Percentiles rank a stretch among this genome's conserved stretches.
phyloP scores from a whole-genome alignment of 1,140 invertebrate species.

The Phthorimaea operculella region DNA sequence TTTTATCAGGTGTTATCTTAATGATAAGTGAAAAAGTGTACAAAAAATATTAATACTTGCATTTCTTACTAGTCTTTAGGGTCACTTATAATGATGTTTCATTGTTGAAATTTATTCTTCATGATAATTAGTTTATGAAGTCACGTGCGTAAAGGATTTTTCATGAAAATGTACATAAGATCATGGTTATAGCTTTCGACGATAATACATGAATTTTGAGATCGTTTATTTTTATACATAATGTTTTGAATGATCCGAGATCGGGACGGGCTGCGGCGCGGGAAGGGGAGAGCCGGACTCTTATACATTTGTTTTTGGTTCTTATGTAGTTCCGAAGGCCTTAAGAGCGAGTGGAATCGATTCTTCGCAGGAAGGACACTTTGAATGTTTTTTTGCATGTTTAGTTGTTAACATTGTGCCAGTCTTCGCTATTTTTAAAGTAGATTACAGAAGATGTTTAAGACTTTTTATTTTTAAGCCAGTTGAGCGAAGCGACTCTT shows the following conservation, averaged over 20 bases:
- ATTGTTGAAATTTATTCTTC: conserved; percentile 21
- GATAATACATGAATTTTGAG: conserved; percentile 37
- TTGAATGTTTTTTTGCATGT: too few relatives aligned
- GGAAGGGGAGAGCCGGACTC: too few relatives aligned
- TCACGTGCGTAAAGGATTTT: conserved; percentile 11
- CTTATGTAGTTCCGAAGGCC: too few relatives aligned
- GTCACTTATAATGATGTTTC: conserved; percentile 40
- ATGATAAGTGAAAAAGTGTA: conserved; percentile 61
- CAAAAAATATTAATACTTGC: conserved; percentile 60
- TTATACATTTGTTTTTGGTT: too few relatives aligned
- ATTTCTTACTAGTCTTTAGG: conserved; percentile 64
- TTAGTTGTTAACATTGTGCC: too few relatives aligned
- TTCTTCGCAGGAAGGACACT: too few relatives aligned
- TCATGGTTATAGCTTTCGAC: conserved; percentile 36
- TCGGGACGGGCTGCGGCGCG: conserved; percentile 17
- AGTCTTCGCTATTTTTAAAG: too few relatives aligned
- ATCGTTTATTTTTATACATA: conserved; percentile 61
- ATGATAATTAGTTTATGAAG: conserved; percentile 5
- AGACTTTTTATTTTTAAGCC: too few relatives aligned
- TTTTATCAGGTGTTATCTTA: conserved; percentile 63
- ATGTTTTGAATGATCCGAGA: conserved; percentile 51
- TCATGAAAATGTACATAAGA: conserved; percentile 27
- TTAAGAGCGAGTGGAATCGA: too few relatives aligned
- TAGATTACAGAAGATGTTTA: too few relatives aligned
- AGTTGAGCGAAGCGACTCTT: too few relatives aligned